Conservation (phyloP, 2,888 invertebrate species). For the Acleris holmiana region DNA sequence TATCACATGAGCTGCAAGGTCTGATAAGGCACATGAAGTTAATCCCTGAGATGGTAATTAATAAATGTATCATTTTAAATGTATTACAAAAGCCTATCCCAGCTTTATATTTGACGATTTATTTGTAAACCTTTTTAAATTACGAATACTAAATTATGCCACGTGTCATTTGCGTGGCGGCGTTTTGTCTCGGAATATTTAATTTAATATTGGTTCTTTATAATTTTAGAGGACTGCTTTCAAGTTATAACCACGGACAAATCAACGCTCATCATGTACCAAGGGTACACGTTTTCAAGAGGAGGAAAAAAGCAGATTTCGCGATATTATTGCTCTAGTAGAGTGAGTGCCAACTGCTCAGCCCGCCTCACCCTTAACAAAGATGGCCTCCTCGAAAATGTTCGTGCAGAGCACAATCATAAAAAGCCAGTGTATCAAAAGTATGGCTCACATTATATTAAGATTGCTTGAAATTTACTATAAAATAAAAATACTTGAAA, state of each 20-base stretch:
- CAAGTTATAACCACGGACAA: slow-evolving; percentile 4
- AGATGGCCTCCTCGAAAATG: neutral
- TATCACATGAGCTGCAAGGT: too few relatives aligned
- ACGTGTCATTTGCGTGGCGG: too few relatives aligned
- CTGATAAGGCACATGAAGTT: too few relatives aligned
- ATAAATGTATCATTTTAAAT: too few relatives aligned
- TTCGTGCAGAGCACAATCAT: slow-evolving; percentile 35
- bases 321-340: slow-evolving; percentile 26
- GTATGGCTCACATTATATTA: slow-evolving; percentile 1
- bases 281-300: slow-evolving; percentile 46
- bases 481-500: too few relatives aligned
- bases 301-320: slow-evolving; percentile 30
- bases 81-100: too few relatives aligned
- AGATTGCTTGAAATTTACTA: neutral
- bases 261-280: slow-evolving; percentile 39
- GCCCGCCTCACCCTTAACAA: slow-evolving; percentile 40
- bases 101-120: too few relatives aligned
- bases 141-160: too few relatives aligned
- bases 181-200: neutral
- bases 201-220: neutral
- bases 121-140: too few relatives aligned
- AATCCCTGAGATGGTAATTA: too few relatives aligned
- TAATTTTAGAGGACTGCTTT: slow-evolving; percentile 3
- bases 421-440: slow-evolving; percentile 16
- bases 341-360: slow-evolving; percentile 39